These are phyloP conservation scores for Calameuta filiformis DNA, from an alignment of 2,888 invertebrate species.

Conservation along the genomic window DNA sequence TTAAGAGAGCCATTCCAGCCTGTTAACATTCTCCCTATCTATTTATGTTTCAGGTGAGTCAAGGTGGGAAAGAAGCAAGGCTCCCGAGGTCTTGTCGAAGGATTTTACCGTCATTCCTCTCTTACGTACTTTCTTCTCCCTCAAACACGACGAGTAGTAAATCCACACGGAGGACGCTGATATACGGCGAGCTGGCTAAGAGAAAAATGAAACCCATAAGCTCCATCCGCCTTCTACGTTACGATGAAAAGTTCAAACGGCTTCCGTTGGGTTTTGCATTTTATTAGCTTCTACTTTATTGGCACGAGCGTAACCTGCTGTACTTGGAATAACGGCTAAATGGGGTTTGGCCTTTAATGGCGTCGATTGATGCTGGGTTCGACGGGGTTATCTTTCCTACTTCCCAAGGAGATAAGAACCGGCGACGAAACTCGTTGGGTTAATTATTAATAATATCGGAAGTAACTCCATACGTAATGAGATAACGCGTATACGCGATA, in stretches of 20 bases:
- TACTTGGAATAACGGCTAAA: neutral
- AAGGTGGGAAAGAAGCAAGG: neutral
- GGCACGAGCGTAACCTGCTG: neutral
- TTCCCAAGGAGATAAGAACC: neutral
- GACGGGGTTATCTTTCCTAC: neutral
- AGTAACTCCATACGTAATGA: neutral
- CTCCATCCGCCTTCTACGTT: neutral
- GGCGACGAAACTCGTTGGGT: neutral
- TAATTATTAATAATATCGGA: neutral
- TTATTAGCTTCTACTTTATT: neutral
- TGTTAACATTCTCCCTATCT: neutral
- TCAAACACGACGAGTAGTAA: neutral
- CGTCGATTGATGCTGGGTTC: neutral
- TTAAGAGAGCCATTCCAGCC: neutral
- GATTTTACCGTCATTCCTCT: neutral
- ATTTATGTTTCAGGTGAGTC: neutral
- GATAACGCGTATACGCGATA: neutral
- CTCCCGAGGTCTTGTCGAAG: neutral
- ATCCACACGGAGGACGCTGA: neutral
- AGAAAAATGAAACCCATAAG: neutral
- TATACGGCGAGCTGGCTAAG: neutral
- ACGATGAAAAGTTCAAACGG: neutral
- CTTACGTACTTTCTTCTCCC: neutral
- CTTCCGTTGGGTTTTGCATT: neutral
- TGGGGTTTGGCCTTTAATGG: neutral